A percentile compares a stretch with the other conserved stretches of the same genome.
Conservation (phyloP, 2,888 invertebrate species). For the Scaptomyza reducta region DNA sequence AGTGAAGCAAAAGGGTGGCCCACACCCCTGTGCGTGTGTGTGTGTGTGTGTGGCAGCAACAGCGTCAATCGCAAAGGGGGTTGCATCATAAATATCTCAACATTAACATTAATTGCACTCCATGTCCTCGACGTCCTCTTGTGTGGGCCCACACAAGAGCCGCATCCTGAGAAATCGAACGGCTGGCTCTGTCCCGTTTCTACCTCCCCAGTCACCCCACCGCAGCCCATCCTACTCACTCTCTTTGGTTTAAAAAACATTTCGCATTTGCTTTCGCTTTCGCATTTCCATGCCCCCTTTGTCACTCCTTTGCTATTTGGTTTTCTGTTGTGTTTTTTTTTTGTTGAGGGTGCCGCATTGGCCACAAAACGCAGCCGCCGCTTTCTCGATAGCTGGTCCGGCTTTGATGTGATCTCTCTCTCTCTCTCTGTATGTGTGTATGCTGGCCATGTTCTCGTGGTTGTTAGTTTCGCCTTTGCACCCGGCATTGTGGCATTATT, state of each 20-base stretch:
- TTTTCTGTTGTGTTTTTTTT: constrained; percentile 22
- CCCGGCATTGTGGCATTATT: constrained; percentile 61
- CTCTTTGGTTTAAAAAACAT: constrained; percentile 17
- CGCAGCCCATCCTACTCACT: too few species aligned
- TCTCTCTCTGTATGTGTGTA: constrained; percentile 5
- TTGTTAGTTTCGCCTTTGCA: constrained; percentile 44
- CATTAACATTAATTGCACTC: constrained; percentile 83
- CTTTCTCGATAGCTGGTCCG: constrained; percentile 36
- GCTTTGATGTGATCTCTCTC: constrained; percentile 65
- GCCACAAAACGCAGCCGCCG: constrained; percentile 61
- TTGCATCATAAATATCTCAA: constrained; percentile 81
- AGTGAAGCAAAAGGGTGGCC: constrained; percentile 42
- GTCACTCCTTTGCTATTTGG: constrained; percentile 1
- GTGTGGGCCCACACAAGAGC: constrained; percentile 76
- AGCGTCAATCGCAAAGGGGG: constrained; percentile 53
- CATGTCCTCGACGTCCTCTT: constrained; percentile 83
- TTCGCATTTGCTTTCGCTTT: neutral
- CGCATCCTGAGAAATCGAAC: constrained; percentile 73
- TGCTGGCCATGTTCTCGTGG: constrained; percentile 48
- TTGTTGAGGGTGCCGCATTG: constrained; percentile 57
- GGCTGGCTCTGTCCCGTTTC: constrained; percentile 57
- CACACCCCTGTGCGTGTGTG: constrained; percentile 18
- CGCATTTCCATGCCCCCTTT: neutral
- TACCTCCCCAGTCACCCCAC: neutral
- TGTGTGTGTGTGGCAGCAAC: neutral